A percentile compares a stretch with the other conserved stretches of the same genome.
These are phyloP conservation scores for Drosophila carrolli DNA, from an alignment of 1,140 invertebrate genomes.

Conservation along the genomic window DNA sequence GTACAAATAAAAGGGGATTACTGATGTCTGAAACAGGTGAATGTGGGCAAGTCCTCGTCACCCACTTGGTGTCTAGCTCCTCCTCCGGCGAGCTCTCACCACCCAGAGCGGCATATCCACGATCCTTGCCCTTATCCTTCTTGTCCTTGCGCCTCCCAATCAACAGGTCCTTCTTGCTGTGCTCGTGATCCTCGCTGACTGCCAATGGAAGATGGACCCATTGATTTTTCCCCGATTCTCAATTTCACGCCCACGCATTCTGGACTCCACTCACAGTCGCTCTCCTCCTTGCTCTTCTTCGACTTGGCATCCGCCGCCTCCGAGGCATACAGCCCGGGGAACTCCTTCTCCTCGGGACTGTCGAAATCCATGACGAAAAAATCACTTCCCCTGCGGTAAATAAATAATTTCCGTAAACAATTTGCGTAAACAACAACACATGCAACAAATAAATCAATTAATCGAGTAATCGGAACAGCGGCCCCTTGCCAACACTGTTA, in stretches of 20 bases:
- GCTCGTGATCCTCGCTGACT: slow-evolving; percentile 92
- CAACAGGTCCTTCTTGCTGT: slow-evolving; percentile 90
- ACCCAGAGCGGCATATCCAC: slow-evolving; percentile 95
- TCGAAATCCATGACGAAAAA: slow-evolving; percentile 91
- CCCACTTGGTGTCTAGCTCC: slow-evolving; percentile 93
- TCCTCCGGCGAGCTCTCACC: slow-evolving; percentile 97
- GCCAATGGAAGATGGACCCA: slow-evolving; percentile 10
- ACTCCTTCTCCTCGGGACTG: slow-evolving; percentile 95
- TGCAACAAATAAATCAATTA: slow-evolving; percentile 4
- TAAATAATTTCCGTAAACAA: slow-evolving; percentile 39
- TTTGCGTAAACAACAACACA: slow-evolving; percentile 37
- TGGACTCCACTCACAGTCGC: slow-evolving; percentile 90
- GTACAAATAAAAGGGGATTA: not conserved
- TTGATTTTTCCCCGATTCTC: slow-evolving; percentile 36
- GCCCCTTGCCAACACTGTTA: not conserved
- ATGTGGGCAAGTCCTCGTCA: not conserved
- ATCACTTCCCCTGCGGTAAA: slow-evolving; percentile 39
- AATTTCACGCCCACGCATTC: not conserved
- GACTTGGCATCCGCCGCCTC: slow-evolving; percentile 88
- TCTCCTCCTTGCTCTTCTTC: slow-evolving; percentile 89
- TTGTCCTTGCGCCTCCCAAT: slow-evolving; percentile 91
- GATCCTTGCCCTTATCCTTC: slow-evolving; percentile 92
- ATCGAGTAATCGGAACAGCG: not conserved
- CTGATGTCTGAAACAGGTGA: not conserved
- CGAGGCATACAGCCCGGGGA: slow-evolving; percentile 93